A percentile compares a stretch with the other conserved stretches of the same genome.
Conservation (phyloP, 1,140 invertebrate genomes). For the Sweltsa coloradensis region DNA sequence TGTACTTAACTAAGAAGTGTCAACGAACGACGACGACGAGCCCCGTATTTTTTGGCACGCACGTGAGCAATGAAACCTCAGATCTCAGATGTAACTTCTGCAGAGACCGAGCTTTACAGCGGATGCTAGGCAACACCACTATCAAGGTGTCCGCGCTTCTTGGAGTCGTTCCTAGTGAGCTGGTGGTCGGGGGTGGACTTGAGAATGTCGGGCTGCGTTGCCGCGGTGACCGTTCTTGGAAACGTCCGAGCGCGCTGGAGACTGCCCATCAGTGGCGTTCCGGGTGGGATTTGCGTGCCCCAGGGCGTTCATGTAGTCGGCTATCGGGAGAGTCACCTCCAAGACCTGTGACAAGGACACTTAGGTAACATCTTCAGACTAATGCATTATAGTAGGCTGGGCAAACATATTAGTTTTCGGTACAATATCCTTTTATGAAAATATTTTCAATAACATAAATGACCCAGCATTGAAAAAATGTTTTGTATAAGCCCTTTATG, state of each 20-base stretch:
- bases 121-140: conserved; percentile 40
- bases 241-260: conserved; percentile 64
- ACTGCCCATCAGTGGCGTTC: conserved; percentile 69
- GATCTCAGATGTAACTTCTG: no score
- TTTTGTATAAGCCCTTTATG: not conserved
- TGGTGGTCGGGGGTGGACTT: conserved; percentile 75
- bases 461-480: not conserved
- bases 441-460: not conserved
- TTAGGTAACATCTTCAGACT: not conserved
- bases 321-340: conserved; percentile 83
- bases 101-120: no score
- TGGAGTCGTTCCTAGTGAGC: conserved; percentile 32
- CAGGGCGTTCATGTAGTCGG: conserved; percentile 90
- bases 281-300: conserved; percentile 55
- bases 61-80: no score
- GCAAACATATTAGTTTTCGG: not conserved
- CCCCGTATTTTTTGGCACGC: no score
- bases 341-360: conserved; percentile 48
- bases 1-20: no score
- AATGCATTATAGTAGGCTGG: no score
- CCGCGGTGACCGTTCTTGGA: conserved; percentile 38
- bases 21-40: no score
- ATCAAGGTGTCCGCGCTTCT: conserved; percentile 40
- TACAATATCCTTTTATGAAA: not conserved
- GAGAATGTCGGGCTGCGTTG: conserved; percentile 62